A percentile compares a stretch with the other conserved stretches of the same genome.
phyloP scores from a whole-genome alignment of 2,888 invertebrate genomes.

The Lasioglossum vierecki region DNA sequence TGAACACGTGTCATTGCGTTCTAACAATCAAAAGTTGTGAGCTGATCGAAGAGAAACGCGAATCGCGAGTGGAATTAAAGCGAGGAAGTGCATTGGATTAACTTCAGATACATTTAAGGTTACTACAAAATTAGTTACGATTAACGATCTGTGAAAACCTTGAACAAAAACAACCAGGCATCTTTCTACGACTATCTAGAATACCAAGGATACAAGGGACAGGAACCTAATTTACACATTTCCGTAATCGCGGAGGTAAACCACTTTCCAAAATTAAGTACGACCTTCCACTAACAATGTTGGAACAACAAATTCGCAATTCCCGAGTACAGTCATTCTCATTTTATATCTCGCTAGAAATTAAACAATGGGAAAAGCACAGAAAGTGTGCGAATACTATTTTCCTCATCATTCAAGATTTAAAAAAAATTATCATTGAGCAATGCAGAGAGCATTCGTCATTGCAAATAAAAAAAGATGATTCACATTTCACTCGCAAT shows the following conservation, averaged over 20 bases:
- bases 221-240: not conserved
- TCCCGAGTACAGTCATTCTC: not conserved
- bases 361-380: not conserved
- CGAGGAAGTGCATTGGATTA: not conserved
- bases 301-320: not conserved
- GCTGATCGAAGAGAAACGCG: not conserved
- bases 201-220: not conserved
- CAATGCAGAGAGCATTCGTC: not conserved
- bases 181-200: not conserved
- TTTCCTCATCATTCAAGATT: not conserved
- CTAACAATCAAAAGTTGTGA: not conserved
- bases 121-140: not conserved
- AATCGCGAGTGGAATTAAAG: not conserved
- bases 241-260: not conserved
- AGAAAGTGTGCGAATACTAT: not conserved
- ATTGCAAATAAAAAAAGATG: not conserved
- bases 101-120: not conserved
- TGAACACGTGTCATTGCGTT: not conserved
- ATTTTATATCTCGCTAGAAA: not conserved
- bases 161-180: not conserved
- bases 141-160: constrained; percentile 4
- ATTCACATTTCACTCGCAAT: not conserved
- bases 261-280: not conserved
- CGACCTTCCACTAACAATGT: not conserved
- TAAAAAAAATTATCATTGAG: not conserved